A percentile compares a stretch with the other conserved stretches of the same genome.
Evolutionary conservation across 2,797 vertebrate genomes (phyloP).

Genomic region (Phataginus tricuspis): DNA sequence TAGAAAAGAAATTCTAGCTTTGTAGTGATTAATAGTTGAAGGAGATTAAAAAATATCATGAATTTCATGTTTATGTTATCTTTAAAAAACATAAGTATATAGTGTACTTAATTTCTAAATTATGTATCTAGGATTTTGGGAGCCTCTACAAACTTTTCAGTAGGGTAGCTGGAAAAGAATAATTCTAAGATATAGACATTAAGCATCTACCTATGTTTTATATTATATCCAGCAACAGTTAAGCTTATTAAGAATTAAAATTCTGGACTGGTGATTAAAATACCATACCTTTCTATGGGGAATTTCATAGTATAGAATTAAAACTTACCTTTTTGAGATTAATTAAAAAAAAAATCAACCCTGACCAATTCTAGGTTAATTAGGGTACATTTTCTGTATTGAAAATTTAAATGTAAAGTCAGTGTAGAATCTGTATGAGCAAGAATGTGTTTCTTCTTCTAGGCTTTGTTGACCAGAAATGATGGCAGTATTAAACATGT

Average conservation of each 20-base stretch:
- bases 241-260: constrained; percentile 53
- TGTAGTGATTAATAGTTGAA: not conserved
- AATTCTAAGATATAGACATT: not conserved
- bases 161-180: constrained; percentile 4
- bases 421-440: constrained; percentile 15
- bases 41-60: not conserved
- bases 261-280: constrained; percentile 56
- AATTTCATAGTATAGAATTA: constrained; percentile 53
- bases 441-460: not conserved
- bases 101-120: constrained; percentile 7
- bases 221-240: not conserved
- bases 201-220: not conserved
- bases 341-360: not conserved
- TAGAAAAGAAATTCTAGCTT: constrained; percentile 38
- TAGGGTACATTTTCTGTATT: not conserved
- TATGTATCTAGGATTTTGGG: not conserved
- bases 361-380: constrained; percentile 45
- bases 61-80: not conserved
- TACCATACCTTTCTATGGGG: constrained; percentile 5
- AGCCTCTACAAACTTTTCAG: constrained; percentile 23
- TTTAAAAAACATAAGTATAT: not conserved
- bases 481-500: constrained; percentile 14
- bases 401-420: constrained; percentile 1
- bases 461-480: constrained; percentile 38
- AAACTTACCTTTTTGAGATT: constrained; percentile 53